Conservation (phyloP, 2,888 invertebrate species). For the Tipula vernalis region DNA sequence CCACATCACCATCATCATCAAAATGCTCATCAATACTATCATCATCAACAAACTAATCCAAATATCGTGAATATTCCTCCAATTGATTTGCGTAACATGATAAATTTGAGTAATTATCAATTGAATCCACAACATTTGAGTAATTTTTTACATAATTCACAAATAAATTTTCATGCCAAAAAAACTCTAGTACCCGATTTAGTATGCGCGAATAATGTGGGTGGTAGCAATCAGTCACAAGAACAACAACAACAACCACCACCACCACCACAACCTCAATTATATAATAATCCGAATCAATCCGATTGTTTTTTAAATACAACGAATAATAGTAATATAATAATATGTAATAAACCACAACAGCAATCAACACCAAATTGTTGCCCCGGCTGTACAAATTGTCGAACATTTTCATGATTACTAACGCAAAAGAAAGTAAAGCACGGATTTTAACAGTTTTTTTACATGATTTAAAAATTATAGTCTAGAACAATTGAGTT, state of each 20-base stretch:
- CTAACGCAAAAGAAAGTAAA: no score
- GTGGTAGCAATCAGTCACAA: not conserved
- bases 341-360: not conserved
- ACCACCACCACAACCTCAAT: not conserved
- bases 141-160: slow-evolving; percentile 18
- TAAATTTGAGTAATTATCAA: slow-evolving; percentile 18
- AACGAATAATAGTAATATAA: not conserved
- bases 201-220: not conserved
- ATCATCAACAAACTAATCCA: slow-evolving; percentile 13
- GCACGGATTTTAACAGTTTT: no score
- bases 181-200: slow-evolving; percentile 16
- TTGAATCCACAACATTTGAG: slow-evolving; percentile 18
- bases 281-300: not conserved
- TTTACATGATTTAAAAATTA: no score
- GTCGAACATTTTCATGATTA: not conserved
- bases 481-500: no score
- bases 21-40: slow-evolving; percentile 15
- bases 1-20: slow-evolving; percentile 15
- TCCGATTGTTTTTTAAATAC: not conserved
- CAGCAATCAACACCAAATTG: not conserved
- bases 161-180: slow-evolving; percentile 19
- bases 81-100: slow-evolving; percentile 17
- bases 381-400: not conserved
- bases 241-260: not conserved
- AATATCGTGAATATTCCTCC: slow-evolving; percentile 14